These are phyloP conservation scores for Colletes collaris DNA, from an alignment of 2,888 invertebrate genomes.

Conservation along the genomic window DNA sequence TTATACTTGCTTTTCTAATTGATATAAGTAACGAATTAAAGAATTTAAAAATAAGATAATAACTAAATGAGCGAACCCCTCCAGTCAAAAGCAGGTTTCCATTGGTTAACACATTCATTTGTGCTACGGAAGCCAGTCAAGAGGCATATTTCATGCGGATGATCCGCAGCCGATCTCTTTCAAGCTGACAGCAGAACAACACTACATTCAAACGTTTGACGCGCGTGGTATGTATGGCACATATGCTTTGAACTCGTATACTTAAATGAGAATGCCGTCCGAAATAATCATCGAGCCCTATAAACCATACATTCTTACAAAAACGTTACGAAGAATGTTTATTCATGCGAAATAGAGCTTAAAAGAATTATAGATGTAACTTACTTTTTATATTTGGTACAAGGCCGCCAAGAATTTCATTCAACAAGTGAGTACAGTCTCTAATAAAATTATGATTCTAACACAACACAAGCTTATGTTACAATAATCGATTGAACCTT, in stretches of 20 bases:
- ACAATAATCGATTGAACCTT: slow-evolving; percentile 4
- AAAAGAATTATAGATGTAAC: not conserved
- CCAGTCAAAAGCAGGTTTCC: slow-evolving; percentile 70
- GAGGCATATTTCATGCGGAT: slow-evolving; percentile 50
- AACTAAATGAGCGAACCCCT: slow-evolving; percentile 56
- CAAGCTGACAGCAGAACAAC: slow-evolving; percentile 41
- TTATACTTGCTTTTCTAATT: slow-evolving; percentile 5
- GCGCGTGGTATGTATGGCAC: slow-evolving; percentile 57
- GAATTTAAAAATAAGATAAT: slow-evolving; percentile 51
- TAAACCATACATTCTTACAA: not conserved
- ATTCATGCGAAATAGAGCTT: not conserved
- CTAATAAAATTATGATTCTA: slow-evolving; percentile 1
- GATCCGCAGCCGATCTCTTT: slow-evolving; percentile 10
- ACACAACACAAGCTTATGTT: not conserved
- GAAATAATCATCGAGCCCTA: not conserved
- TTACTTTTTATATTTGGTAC: not conserved
- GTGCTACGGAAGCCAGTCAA: slow-evolving; percentile 64
- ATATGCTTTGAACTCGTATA: slow-evolving; percentile 21
- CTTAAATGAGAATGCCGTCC: slow-evolving; percentile 3
- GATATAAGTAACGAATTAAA: slow-evolving; percentile 16
- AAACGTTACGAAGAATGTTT: not conserved
- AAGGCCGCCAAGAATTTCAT: slow-evolving; percentile 12
- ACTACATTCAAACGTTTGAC: slow-evolving; percentile 36
- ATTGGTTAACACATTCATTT: slow-evolving; percentile 74
- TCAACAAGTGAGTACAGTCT: slow-evolving; percentile 45